Evolutionary conservation across 2,797 vertebrate species (phyloP), one percentile per base, ranked within the genome.

Genomic region (Liasis olivaceus): DNA sequence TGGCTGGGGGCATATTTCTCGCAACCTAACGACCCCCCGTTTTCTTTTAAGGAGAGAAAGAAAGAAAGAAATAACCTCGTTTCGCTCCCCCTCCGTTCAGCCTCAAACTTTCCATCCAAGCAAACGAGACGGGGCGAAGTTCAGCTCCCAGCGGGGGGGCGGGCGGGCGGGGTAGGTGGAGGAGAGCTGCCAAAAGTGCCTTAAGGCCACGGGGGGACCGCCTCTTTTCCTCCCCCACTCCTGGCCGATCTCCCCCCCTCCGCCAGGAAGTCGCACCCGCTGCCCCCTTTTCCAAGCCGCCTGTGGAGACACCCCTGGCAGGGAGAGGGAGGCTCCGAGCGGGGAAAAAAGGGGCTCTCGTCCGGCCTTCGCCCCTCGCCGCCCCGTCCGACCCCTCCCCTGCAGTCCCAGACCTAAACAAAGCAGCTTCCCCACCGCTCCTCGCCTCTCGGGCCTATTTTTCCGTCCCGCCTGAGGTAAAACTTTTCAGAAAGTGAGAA

Each of bases 241-340:
- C 95, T 81, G 94, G 94, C 94, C 28, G 91, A 9, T n/a, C 17
- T 60, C 85, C 28, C 6, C 36, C 54, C 72, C 51, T 14, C 54
- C 36, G 85, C 36, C 85, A 87, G 64, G 90, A 91, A 91, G 11
- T 20, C 1, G 22, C 15, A 31, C 17, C 5, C 36, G 51, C 54
- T 28, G 3, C 89, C 77, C 84, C n/a, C 9, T 5, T 17, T 1
- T 5, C 17, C n/a, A 22, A 77, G 89, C 56, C 69, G 69, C 31
- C 2, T 36, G 4, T 3, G 63, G 26, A n/a, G 64, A 14, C 64
- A 5, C 28, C 64, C 28, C 17, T 17, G 7, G 17, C 31, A 17
- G 17, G 17, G 15, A 72, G 15, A 9, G 31, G 69, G 15, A 72
- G 20, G 9, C 3, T 47, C 26, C 36, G 24, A 28, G 47, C 0